Conservation (phyloP, 1,140 invertebrate genomes). For the Euglossa dilemma region DNA sequence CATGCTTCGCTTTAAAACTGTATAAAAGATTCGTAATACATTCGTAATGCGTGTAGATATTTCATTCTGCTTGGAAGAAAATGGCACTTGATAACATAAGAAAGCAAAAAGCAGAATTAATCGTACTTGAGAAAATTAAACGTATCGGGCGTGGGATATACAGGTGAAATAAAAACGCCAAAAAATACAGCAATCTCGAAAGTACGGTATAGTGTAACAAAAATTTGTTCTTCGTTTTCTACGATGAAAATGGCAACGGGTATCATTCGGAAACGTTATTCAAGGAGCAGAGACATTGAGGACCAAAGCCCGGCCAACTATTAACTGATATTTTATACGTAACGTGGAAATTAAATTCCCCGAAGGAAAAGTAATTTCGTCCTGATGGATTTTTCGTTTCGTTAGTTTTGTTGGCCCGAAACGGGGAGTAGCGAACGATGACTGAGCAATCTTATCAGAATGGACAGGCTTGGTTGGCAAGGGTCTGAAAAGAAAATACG, state of each 20-base stretch:
- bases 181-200: not conserved
- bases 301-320: not conserved
- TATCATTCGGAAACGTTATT: not conserved
- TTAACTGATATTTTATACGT: conserved; percentile 3
- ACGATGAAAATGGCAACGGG: not conserved
- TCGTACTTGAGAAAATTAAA: too few relatives aligned
- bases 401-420: conserved; percentile 33
- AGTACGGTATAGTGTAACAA: not conserved
- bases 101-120: too few relatives aligned
- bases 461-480: conserved; percentile 5
- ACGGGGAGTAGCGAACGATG: conserved; percentile 31
- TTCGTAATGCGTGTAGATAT: too few relatives aligned
- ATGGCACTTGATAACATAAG: too few relatives aligned
- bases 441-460: conserved; percentile 46
- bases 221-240: not conserved
- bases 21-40: too few relatives aligned
- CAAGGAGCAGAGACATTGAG: not conserved
- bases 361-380: conserved; percentile 35
- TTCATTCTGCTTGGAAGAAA: too few relatives aligned
- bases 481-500: conserved; percentile 38
- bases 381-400: conserved; percentile 25
- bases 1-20: too few relatives aligned
- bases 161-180: not conserved
- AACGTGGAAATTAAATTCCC: conserved; percentile 8
- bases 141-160: not conserved